Evolutionary conservation across 2,888 invertebrate genomes (phyloP), one percentile per base, ranked within the genome.

Genomic region (Prosopocoilus inquinatus): DNA sequence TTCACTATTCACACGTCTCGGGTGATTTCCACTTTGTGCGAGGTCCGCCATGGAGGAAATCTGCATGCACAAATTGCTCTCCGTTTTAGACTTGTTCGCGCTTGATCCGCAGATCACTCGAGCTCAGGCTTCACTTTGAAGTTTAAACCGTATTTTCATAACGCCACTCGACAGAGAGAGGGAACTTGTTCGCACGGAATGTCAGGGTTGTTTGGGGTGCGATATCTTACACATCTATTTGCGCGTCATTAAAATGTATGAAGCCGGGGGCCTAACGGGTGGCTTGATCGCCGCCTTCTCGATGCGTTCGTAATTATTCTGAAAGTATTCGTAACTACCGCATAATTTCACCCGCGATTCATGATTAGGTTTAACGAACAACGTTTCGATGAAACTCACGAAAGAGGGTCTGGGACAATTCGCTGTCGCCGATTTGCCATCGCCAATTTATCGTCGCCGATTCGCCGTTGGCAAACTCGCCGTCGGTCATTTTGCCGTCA

Each of bases 31-130:
- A 63, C 67, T 67, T 68, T 67, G 66, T 63, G 39, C 39, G 64
- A 58, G 62, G 64, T 65, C 65, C 64, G 63, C 60, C 56, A 52
- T 53, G 63, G 61, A 65, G 66, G 59, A 71, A 72, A 73, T 74
- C 72, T 73, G 71, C 72, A 74, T 73, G 70, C 70, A 70, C 72
- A 73, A 73, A 75, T 72, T 72, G 73, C 70, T 71, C 67, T 70
- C 59, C 62, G 61, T 55, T 45, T 63, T 53, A 38, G 56, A 59
- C 64, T 60, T 59, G 62, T 57, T 57, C 63, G 60, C 63, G 68
- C 70, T 69, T 68, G 71, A 72, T 72, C 70, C 64, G 63, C 64
- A 66, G 71, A 73, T 72, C 70, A 65, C 64, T 69, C 61, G 67
- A 65, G 66, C 66, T 65, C 65, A 63, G 65, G 65, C 66, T 67